These are phyloP conservation scores for Diachasmimorpha longicaudata DNA, from an alignment of 1,140 invertebrate genomes.

Conservation along the genomic window DNA sequence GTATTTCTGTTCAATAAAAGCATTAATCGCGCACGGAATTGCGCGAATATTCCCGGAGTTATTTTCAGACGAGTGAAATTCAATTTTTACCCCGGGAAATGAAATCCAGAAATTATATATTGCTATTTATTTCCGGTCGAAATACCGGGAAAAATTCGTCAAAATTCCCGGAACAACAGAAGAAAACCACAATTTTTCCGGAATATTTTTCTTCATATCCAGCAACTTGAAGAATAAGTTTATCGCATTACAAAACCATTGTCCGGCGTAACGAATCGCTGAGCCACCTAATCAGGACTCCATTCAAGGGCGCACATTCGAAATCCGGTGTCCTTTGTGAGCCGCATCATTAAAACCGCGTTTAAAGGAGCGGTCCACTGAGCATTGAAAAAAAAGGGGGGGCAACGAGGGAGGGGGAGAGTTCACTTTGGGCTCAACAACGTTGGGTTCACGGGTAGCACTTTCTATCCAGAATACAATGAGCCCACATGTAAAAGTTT, in stretches of 20 bases:
- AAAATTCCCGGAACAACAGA: no score
- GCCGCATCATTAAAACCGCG: constrained; percentile 45
- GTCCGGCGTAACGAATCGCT: constrained; percentile 43
- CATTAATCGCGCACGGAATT: no score
- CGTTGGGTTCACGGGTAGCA: constrained; percentile 24
- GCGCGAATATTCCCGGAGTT: no score
- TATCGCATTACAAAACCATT: constrained; percentile 33
- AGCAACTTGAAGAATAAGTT: constrained; percentile 12
- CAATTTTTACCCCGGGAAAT: no score
- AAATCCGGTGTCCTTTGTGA: constrained; percentile 35
- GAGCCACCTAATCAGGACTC: constrained; percentile 44
- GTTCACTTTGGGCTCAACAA: neutral
- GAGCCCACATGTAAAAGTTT: constrained; percentile 45
- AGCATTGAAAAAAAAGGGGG: constrained; percentile 37
- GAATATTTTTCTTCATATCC: no score
- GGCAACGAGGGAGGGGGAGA: constrained; percentile 23
- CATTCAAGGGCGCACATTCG: constrained; percentile 39
- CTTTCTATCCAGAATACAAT: constrained; percentile 38
- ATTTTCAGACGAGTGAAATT: no score
- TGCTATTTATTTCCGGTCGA: no score
- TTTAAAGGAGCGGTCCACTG: constrained; percentile 41
- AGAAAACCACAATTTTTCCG: no score
- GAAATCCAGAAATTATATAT: no score
- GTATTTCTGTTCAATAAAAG: no score
- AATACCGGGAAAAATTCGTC: no score